phyloP scores from a whole-genome alignment of 2,888 invertebrate genomes.

The Eristalis tenax region DNA sequence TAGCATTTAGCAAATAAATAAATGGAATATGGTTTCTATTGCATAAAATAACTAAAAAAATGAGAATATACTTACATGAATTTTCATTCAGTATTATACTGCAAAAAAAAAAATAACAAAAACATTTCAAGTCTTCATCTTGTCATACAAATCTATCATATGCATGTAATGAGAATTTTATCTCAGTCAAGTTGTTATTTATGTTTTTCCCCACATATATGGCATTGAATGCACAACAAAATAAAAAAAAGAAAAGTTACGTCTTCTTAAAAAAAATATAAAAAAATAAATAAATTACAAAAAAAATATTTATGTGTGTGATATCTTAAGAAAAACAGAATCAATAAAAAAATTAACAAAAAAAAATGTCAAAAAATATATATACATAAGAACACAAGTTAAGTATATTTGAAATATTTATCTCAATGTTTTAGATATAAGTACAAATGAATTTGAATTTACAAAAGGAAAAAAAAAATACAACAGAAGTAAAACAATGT shows the following conservation, averaged over 20 bases:
- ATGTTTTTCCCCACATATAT: slow-evolving; percentile 49
- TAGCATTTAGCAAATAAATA: slow-evolving; percentile 44
- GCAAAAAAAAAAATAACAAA: too few relatives aligned
- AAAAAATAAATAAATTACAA: slow-evolving; percentile 10
- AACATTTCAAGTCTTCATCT: slow-evolving; percentile 9
- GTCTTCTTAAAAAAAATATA: not conserved
- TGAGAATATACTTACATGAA: slow-evolving; percentile 10
- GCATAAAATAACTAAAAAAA: slow-evolving; percentile 17
- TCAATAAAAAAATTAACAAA: slow-evolving; percentile 21
- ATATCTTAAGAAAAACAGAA: slow-evolving; percentile 21
- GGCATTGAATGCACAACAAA: slow-evolving; percentile 30
- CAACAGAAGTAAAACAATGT: not conserved
- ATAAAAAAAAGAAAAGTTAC: slow-evolving; percentile 8
- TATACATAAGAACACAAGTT: slow-evolving; percentile 10
- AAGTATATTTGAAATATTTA: slow-evolving; percentile 44
- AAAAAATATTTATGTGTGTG: slow-evolving; percentile 34
- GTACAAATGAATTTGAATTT: slow-evolving; percentile 41
- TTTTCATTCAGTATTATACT: slow-evolving; percentile 57
- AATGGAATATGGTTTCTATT: slow-evolving; percentile 54
- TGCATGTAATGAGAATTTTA: slow-evolving; percentile 39
- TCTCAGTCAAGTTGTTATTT: slow-evolving; percentile 54
- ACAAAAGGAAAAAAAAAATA: slow-evolving; percentile 20
- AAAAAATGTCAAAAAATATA: slow-evolving; percentile 19
- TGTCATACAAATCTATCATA: not conserved
- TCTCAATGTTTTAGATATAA: slow-evolving; percentile 36